A percentile compares a stretch with the other conserved stretches of the same genome.
phyloP scores from a whole-genome alignment of 2,888 invertebrate genomes.

The Anthophora plumipes region DNA sequence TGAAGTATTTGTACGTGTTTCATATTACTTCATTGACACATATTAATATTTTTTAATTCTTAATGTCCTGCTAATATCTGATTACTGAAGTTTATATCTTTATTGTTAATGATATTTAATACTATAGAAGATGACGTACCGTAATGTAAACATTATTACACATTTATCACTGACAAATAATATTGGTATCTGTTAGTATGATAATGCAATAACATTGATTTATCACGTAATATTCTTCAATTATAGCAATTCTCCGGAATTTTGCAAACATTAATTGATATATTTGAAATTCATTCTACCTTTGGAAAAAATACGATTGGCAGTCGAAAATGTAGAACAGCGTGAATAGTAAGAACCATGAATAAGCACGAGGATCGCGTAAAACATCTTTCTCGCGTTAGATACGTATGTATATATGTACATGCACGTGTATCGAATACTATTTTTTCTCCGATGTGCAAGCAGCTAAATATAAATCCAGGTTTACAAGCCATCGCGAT shows the following conservation, averaged over 20 bases:
- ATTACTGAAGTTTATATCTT: not conserved
- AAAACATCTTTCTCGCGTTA: constrained; percentile 24
- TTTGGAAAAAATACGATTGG: not conserved
- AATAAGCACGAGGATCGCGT: not conserved
- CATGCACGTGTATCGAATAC: constrained; percentile 42
- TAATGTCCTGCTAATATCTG: too few species aligned
- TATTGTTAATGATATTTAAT: not conserved
- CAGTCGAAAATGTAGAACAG: not conserved
- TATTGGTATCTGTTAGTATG: not conserved
- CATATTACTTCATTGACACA: too few species aligned
- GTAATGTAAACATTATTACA: not conserved
- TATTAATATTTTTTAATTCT: too few species aligned
- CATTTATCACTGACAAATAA: not conserved
- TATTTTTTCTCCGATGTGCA: constrained; percentile 51
- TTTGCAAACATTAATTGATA: too few species aligned
- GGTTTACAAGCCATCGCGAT: constrained; percentile 29
- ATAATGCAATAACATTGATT: too few species aligned
- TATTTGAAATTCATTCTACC: too few species aligned
- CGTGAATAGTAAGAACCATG: not conserved
- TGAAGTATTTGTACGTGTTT: too few species aligned
- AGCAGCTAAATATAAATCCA: constrained; percentile 50
- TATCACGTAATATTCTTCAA: too few species aligned
- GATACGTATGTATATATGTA: too few species aligned
- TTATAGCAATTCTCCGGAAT: too few species aligned
- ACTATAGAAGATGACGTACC: not conserved